These are phyloP conservation scores for Orbicella faveolata DNA, from an alignment of 64 coral and sea anemone genomes.

Conservation along the genomic window DNA sequence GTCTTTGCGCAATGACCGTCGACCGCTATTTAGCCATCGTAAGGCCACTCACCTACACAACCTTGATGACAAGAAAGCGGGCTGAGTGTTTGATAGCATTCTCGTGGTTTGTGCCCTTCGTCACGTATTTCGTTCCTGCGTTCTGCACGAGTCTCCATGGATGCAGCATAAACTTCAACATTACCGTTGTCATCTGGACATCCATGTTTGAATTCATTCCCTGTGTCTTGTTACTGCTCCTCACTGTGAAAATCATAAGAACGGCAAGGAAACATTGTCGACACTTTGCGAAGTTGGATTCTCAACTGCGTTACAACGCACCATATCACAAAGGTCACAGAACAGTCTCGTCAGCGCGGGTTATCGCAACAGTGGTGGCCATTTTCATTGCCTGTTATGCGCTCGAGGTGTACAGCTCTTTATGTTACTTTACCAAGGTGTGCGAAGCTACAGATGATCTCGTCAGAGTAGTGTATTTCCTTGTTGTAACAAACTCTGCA, in stretches of 20 bases:
- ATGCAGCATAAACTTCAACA: constrained; percentile 3
- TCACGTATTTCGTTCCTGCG: neutral
- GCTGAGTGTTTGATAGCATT: neutral
- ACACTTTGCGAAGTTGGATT: neutral
- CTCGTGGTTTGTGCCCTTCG: neutral
- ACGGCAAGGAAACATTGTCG: neutral
- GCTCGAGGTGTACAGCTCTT: constrained; percentile 13
- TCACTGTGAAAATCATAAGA: neutral
- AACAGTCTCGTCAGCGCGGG: neutral
- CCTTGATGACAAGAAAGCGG: constrained; percentile 14
- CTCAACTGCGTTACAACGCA: constrained; percentile 9
- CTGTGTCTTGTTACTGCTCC: neutral
- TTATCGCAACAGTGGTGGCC: constrained; percentile 16
- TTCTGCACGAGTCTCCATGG: constrained; percentile 2
- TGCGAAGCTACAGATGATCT: constrained; percentile 1
- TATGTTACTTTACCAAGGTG: constrained; percentile 17
- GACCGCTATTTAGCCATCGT: constrained; percentile 40
- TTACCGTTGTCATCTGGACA: constrained; percentile 19
- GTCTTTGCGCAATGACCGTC: neutral
- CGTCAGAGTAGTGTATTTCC: neutral
- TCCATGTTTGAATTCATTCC: constrained; percentile 33
- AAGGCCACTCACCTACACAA: neutral
- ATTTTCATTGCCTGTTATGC: constrained; percentile 16
- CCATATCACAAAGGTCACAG: neutral
- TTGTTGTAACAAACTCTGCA: constrained; percentile 30